Evolutionary conservation across 2,888 invertebrate species (phyloP), one percentile per base, ranked within the genome.

Genomic region (Drosophila meridiana): DNA sequence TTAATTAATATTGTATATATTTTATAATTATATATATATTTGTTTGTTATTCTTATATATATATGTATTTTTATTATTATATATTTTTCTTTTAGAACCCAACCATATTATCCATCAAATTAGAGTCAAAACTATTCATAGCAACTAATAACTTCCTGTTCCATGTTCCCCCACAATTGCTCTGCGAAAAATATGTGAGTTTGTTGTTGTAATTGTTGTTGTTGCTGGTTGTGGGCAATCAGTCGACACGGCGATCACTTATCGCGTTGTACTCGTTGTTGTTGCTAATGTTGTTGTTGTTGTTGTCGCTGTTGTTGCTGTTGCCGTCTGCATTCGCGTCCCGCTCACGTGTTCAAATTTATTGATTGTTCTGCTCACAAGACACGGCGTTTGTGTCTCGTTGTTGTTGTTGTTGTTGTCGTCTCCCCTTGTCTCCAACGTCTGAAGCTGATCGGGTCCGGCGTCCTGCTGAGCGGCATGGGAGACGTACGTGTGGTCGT

Each of bases 311-410:
- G 71, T 28, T 71, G 65, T 64, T 77, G 75, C 74, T 85, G 74
- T 69, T 75, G 75, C 66, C 38, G 71, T 85, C 73, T 52, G 64
- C 81, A 75, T 83, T 82, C 67, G 87, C 72, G 88, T 82, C 79
- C 91, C 91, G 93, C 91, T 93, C 92, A 92, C 92, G 93, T 93
- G 93, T 93, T 92, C 90, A 93, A 93, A 93, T 93, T 93, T 93
- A 93, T 93, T 93, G 92, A 92, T 93, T 92, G 92, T 92, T 91
- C 81, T 86, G 78, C 81, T 83, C 79, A 87, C 90, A 87, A 88
- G 80, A 83, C 76, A 87, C 85, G 85, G 89, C 83, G 87, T 78
- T 79, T 82, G 55, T 69, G 73, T 75, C 71, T 76, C 74, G 69
- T 58, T 77, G 34, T 7, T 36, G 53, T 55, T 38, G 48, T 48